A percentile compares a stretch with the other conserved stretches of the same genome.
Conservation (phyloP, 2,113 vertebrate species). For the Alligator mississippiensis region DNA sequence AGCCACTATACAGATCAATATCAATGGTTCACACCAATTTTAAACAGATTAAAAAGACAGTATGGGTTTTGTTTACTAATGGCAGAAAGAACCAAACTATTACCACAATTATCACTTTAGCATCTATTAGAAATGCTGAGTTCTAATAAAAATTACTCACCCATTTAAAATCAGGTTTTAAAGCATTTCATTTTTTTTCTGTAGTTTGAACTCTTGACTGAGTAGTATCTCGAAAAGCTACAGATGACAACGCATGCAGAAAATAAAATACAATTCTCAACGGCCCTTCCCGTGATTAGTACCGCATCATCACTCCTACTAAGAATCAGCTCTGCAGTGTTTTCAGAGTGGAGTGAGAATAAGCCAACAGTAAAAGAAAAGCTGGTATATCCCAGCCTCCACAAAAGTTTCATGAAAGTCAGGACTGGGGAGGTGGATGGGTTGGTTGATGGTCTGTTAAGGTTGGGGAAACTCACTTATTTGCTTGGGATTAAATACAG, state of each 20-base stretch:
- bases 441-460: not conserved
- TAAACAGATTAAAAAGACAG: not conserved
- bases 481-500: not conserved
- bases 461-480: too few relatives aligned
- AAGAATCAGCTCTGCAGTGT: not conserved
- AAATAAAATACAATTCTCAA: too few relatives aligned
- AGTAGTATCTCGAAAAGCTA: not conserved
- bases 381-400: rapidly evolving
- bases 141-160: not conserved
- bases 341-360: too few relatives aligned
- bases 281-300: too few relatives aligned
- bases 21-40: not conserved
- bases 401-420: not conserved
- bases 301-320: too few relatives aligned
- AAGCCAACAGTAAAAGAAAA: rapidly evolving
- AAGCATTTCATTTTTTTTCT: too few relatives aligned
- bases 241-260: not conserved
- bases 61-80: not conserved
- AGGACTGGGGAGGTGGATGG: not conserved
- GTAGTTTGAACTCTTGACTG: not conserved
- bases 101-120: not conserved
- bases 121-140: not conserved
- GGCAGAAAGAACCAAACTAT: not conserved
- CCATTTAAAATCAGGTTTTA: not conserved
- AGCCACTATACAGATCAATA: not conserved